These are phyloP conservation scores for Lasioglossum albipes DNA, from an alignment of 1,140 invertebrate genomes.

Conservation along the genomic window DNA sequence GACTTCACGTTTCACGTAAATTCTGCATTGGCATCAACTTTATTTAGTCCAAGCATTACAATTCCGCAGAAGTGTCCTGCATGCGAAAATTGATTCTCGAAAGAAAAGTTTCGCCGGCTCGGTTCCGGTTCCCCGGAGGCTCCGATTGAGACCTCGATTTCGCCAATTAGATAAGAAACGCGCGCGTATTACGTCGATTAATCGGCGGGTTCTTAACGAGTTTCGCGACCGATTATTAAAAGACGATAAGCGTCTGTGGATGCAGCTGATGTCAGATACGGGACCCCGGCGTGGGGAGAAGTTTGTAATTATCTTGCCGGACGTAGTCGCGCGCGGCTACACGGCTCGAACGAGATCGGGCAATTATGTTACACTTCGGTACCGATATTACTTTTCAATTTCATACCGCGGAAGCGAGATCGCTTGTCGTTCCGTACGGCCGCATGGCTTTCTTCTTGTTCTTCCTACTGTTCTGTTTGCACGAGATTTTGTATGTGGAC, in stretches of 20 bases:
- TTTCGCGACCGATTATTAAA: slow-evolving; percentile 66
- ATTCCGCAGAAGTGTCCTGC: too few relatives aligned
- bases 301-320: slow-evolving; percentile 62
- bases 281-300: not conserved
- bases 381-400: slow-evolving; percentile 66
- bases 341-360: slow-evolving; percentile 30
- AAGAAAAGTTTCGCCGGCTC: too few relatives aligned
- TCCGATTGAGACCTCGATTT: slow-evolving; percentile 62
- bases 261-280: not conserved
- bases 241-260: slow-evolving; percentile 51
- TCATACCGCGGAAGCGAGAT: slow-evolving; percentile 33
- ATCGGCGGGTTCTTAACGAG: slow-evolving; percentile 63
- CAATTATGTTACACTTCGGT: slow-evolving; percentile 63
- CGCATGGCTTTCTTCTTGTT: not conserved
- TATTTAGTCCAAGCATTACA: too few relatives aligned
- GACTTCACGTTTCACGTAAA: too few relatives aligned
- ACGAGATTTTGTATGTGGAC: too few relatives aligned
- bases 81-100: too few relatives aligned
- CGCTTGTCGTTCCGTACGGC: not conserved
- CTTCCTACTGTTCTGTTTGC: not conserved
- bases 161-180: slow-evolving; percentile 62
- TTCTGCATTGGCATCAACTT: too few relatives aligned
- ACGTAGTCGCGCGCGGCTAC: slow-evolving; percentile 30
- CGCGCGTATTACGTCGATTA: slow-evolving; percentile 49
- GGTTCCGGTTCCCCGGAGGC: not conserved